Percentiles rank a stretch among this genome's conserved stretches.
Evolutionary conservation across 2,113 vertebrate species (phyloP).

Genomic region (Cyprinodon brontotheroides): DNA sequence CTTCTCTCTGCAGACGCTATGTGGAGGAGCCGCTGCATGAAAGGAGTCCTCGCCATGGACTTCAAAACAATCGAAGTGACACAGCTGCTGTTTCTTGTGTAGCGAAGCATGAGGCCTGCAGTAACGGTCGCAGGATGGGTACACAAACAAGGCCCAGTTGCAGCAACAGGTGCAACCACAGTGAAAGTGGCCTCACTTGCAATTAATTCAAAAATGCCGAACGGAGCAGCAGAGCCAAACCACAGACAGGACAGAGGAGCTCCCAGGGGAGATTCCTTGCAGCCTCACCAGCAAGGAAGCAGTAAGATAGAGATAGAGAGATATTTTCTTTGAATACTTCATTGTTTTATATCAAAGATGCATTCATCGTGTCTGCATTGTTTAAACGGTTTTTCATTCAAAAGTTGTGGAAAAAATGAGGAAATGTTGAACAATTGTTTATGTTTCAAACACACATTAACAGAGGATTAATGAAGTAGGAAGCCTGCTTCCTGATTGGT

Average conservation of each 20-base stretch:
- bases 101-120: slow-evolving; percentile 68
- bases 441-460: slow-evolving; percentile 26
- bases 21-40: slow-evolving; percentile 9
- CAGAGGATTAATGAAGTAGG: slow-evolving; percentile 25
- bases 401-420: slow-evolving; percentile 11
- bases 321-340: background rate
- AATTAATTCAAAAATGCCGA: slow-evolving; percentile 39
- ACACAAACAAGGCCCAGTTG: slow-evolving; percentile 71
- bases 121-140: slow-evolving; percentile 71
- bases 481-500: background rate
- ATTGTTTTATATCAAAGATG: slow-evolving; percentile 1
- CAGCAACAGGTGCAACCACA: slow-evolving; percentile 70
- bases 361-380: background rate
- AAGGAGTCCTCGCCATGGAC: slow-evolving; percentile 45
- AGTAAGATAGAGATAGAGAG: no score
- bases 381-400: background rate
- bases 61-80: slow-evolving; percentile 61
- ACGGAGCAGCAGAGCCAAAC: slow-evolving; percentile 35
- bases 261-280: slow-evolving; percentile 45
- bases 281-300: slow-evolving; percentile 38
- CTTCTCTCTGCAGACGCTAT: background rate
- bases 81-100: slow-evolving; percentile 75
- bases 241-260: slow-evolving; percentile 56
- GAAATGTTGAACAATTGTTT: slow-evolving; percentile 1
- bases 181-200: slow-evolving; percentile 60